Evolutionary conservation across 2,888 invertebrate genomes (phyloP).

Genomic region (Cataglyphis cursor): DNA sequence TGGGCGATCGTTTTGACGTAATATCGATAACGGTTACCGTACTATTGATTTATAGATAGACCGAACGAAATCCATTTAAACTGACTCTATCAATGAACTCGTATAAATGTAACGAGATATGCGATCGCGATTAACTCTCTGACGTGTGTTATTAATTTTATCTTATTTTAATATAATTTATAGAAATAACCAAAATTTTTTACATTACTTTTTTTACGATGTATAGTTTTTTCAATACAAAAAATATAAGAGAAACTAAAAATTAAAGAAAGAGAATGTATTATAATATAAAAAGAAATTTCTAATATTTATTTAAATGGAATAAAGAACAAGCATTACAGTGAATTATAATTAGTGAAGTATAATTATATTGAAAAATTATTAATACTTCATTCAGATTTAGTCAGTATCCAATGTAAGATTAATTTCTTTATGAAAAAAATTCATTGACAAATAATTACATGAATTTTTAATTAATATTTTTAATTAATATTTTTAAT

Average conservation of each 20-base stretch:
- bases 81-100: constrained; percentile 40
- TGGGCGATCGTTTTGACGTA: constrained; percentile 70
- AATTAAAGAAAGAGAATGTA: neutral
- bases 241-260: neutral
- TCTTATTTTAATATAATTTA: constrained; percentile 13
- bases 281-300: neutral
- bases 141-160: constrained; percentile 21
- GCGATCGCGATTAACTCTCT: constrained; percentile 69
- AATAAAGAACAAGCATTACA: neutral
- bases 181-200: constrained; percentile 10
- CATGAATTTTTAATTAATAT: neutral
- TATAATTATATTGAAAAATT: neutral
- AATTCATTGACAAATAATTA: neutral
- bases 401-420: neutral
- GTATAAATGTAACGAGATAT: constrained; percentile 59
- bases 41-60: constrained; percentile 58
- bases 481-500: constrained; percentile 2
- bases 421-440: neutral
- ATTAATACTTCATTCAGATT: neutral
- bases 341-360: neutral
- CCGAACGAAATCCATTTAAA: constrained; percentile 66
- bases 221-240: neutral
- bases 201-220: neutral
- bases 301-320: neutral
- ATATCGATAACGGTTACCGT: constrained; percentile 74